phyloP scores from a whole-genome alignment of 2,888 invertebrate genomes.

The Meghimatium bilineatum region DNA sequence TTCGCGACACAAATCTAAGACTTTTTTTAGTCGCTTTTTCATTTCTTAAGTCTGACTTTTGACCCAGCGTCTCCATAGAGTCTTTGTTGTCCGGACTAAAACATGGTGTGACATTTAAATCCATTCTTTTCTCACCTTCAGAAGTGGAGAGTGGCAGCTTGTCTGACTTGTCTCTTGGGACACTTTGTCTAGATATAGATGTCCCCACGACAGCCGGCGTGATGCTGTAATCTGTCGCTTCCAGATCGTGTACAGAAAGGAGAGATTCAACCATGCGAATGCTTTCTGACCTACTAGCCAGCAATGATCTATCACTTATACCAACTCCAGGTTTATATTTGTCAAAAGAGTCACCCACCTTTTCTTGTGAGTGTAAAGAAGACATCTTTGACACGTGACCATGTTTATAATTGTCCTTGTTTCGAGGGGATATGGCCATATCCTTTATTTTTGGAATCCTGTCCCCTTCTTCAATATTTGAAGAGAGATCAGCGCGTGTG shows the following conservation, averaged over 20 bases:
- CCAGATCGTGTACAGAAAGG: not conserved
- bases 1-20: not conserved
- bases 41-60: not conserved
- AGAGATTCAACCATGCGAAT: conserved; percentile 38
- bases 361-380: not conserved
- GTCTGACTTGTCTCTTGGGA: not conserved
- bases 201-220: not conserved
- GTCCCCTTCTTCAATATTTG: not conserved
- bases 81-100: not conserved
- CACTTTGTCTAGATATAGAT: not conserved
- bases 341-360: not conserved
- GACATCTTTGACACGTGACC: not conserved
- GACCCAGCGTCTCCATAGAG: not conserved
- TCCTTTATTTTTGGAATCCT: not conserved
- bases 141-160: not conserved
- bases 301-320: not conserved
- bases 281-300: not conserved
- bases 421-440: not conserved
- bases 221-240: not conserved
- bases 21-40: not conserved
- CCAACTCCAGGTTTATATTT: not conserved
- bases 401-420: not conserved
- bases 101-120: not conserved
- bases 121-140: too few relatives aligned
- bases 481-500: not conserved